Percentiles rank a stretch among this genome's conserved stretches.
phyloP scores from a whole-genome alignment of 2,797 vertebrate genomes.

The Melanogrammus aeglefinus region DNA sequence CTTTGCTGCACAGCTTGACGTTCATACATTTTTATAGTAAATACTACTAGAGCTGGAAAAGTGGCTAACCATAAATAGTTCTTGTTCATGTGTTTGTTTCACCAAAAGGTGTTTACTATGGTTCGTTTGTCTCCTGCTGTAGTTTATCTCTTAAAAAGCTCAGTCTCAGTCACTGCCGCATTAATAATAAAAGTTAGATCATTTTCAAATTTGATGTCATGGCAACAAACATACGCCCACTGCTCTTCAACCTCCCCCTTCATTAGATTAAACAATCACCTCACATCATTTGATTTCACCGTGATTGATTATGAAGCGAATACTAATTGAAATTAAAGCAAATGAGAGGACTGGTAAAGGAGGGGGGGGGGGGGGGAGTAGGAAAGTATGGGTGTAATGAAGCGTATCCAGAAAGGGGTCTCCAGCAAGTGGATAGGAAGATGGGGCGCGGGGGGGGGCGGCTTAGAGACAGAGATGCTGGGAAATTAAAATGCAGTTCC shows the following conservation, averaged over 20 bases:
- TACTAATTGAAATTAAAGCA: background rate
- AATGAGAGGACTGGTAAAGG: background rate
- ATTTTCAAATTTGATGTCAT: background rate
- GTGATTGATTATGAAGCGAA: background rate
- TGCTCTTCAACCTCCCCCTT: background rate
- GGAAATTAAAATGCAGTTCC: background rate
- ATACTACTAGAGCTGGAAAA: background rate
- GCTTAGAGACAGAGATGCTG: slow-evolving; percentile 23
- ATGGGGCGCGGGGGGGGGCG: slow-evolving; percentile 18
- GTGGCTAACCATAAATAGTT: background rate
- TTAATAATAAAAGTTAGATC: background rate
- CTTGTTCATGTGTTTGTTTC: background rate
- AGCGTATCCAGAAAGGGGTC: slow-evolving; percentile 32
- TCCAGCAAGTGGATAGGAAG: slow-evolving; percentile 24
- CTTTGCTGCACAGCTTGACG: background rate
- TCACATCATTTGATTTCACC: slow-evolving; percentile 3
- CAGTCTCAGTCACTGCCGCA: background rate
- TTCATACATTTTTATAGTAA: background rate
- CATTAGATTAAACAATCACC: background rate
- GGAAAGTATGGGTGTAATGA: too few species aligned
- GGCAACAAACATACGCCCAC: background rate
- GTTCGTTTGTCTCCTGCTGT: background rate
- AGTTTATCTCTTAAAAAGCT: background rate
- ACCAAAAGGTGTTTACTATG: background rate
- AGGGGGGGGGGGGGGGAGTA: slow-evolving; percentile 37